These are phyloP conservation scores for Plutomurus gul DNA, from an alignment of 1,140 invertebrate genomes.

Conservation along the genomic window DNA sequence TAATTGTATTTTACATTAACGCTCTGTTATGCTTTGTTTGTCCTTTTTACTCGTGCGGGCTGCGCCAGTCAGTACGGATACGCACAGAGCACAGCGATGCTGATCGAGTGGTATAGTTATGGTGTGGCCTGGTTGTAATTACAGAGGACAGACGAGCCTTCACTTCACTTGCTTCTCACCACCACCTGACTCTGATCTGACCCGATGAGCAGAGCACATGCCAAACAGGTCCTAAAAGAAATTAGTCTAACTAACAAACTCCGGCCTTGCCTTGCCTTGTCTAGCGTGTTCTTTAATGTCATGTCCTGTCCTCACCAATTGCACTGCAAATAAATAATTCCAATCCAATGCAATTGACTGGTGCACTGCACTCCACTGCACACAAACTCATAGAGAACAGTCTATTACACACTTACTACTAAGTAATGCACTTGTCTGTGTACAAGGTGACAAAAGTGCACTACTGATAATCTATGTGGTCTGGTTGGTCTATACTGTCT, in stretches of 20 bases:
- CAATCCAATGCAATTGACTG: background rate
- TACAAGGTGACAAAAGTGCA: too few relatives aligned
- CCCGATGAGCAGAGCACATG: slow-evolving; percentile 14
- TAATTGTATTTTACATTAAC: background rate
- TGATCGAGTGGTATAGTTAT: background rate
- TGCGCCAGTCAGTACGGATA: background rate
- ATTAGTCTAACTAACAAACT: slow-evolving; percentile 27
- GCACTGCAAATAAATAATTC: too few relatives aligned
- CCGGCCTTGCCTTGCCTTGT: background rate
- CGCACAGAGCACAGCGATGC: background rate
- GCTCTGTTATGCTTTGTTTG: background rate
- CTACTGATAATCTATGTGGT: too few relatives aligned
- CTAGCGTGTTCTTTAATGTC: background rate
- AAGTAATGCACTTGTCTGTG: too few relatives aligned
- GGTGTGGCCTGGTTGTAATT: background rate
- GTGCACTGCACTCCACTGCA: too few relatives aligned
- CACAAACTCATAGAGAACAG: too few relatives aligned
- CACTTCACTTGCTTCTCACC: background rate
- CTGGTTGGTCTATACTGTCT: too few relatives aligned
- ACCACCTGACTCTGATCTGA: too few relatives aligned
- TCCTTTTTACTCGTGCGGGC: slow-evolving; percentile 5
- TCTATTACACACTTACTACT: too few relatives aligned
- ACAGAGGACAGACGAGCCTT: background rate
- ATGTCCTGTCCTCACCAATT: background rate
- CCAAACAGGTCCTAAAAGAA: slow-evolving; percentile 28